Evolutionary conservation across 2,888 invertebrate genomes (phyloP).

Genomic region (Smittia sp.): DNA sequence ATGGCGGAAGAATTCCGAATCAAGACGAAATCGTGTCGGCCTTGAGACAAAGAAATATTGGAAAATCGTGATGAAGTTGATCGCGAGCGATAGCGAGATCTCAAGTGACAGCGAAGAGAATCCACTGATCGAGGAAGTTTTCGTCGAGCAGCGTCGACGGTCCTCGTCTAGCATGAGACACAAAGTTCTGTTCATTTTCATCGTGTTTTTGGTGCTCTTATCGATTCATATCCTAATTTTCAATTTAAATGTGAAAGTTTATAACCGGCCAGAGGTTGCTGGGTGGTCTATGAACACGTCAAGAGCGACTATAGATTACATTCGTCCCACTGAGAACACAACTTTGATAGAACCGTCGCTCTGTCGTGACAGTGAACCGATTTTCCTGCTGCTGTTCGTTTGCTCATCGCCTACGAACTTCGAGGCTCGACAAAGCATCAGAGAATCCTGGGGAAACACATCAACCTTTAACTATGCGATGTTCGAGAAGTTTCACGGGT

Average conservation of each 20-base stretch:
- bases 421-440: constrained; percentile 55
- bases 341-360: constrained; percentile 62
- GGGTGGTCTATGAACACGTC: constrained; percentile 77
- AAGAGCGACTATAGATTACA: constrained; percentile 68
- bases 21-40: no score
- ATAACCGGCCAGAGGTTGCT: constrained; percentile 49
- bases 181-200: background rate
- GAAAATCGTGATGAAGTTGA: background rate
- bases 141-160: background rate
- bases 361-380: constrained; percentile 50
- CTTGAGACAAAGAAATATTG: background rate
- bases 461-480: constrained; percentile 51
- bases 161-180: background rate
- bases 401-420: constrained; percentile 71
- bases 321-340: constrained; percentile 68
- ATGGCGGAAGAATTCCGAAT: no score
- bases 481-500: constrained; percentile 49
- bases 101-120: background rate
- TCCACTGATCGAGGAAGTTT: background rate
- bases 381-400: constrained; percentile 70
- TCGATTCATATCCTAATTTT: constrained; percentile 48
- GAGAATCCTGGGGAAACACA: constrained; percentile 53
- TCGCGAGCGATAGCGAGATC: background rate
- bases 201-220: background rate
- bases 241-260: constrained; percentile 45